Conservation (phyloP, 2,113 vertebrate genomes). For the Sebastes fasciatus region DNA sequence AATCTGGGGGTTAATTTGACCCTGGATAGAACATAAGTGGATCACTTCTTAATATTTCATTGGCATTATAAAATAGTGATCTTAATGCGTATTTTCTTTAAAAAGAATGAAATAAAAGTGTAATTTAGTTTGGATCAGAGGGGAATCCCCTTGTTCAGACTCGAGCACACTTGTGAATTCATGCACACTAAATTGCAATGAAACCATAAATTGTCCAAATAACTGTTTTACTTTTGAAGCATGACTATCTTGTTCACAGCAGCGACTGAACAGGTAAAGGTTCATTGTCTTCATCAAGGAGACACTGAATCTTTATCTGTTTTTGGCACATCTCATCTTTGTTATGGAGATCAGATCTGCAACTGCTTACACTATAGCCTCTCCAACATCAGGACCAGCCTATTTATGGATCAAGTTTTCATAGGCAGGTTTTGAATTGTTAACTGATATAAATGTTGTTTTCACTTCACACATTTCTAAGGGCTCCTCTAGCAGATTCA, state of each 20-base stretch:
- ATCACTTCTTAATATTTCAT: not conserved
- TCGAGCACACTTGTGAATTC: not conserved
- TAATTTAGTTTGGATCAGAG: not conserved
- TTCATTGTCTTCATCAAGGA: constrained; percentile 19
- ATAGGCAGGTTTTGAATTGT: not conserved
- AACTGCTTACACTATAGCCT: constrained; percentile 5
- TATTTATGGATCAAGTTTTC: constrained; percentile 27
- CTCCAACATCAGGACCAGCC: not conserved
- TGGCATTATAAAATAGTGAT: not conserved
- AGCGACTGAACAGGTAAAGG: constrained; percentile 9
- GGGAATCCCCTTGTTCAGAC: constrained; percentile 8
- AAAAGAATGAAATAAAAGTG: not conserved
- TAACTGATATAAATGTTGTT: constrained; percentile 15
- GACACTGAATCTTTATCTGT: constrained; percentile 23
- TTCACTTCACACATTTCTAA: constrained; percentile 18
- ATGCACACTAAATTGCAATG: not conserved
- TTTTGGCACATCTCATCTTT: constrained; percentile 12
- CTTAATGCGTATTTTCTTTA: not conserved
- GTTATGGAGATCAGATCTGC: constrained; percentile 11
- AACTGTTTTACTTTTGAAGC: constrained; percentile 45
- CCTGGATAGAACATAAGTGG: not conserved
- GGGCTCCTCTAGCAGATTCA: not conserved
- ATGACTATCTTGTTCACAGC: constrained; percentile 33
- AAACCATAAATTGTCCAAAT: constrained; percentile 43
- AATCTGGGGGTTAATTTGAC: not conserved